Conservation (phyloP, 2,113 vertebrate species). For the Elephantulus edwardii region DNA sequence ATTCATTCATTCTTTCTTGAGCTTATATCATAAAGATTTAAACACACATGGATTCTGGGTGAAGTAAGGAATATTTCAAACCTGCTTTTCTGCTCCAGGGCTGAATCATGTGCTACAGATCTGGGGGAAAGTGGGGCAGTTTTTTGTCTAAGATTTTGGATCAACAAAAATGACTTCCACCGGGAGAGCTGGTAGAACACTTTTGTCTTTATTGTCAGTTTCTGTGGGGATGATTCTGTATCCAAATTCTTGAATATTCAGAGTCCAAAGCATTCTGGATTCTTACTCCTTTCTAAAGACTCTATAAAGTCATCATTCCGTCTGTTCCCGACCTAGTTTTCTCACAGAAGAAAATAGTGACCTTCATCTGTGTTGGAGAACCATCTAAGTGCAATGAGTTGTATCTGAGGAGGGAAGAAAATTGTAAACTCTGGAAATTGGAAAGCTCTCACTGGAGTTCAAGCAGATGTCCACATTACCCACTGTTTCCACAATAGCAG, state of each 20-base stretch:
- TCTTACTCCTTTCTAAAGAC: not conserved
- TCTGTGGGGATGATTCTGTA: not conserved
- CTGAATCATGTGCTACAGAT: not conserved
- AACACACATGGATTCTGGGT: not conserved
- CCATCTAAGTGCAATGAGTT: no score
- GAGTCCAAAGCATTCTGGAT: not conserved
- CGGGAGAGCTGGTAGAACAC: not conserved
- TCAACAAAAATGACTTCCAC: not conserved
- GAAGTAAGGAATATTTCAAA: not conserved
- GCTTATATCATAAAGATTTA: no score
- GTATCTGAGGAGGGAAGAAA: no score
- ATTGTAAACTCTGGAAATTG: no score
- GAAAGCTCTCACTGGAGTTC: no score
- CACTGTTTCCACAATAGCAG: no score
- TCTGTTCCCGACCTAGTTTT: no score
- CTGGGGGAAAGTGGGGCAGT: not conserved
- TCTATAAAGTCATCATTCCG: not conserved
- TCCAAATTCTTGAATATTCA: not conserved
- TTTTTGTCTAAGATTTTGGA: not conserved
- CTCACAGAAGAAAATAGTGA: not conserved
- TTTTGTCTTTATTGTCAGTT: fast-evolving
- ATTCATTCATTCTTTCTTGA: not conserved
- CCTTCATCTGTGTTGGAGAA: no score
- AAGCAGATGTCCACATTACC: no score
- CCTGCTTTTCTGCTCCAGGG: not conserved